Base-by-base conservation (phyloP, 2,888 invertebrate species). In the Andrena bucephala region DNA sequence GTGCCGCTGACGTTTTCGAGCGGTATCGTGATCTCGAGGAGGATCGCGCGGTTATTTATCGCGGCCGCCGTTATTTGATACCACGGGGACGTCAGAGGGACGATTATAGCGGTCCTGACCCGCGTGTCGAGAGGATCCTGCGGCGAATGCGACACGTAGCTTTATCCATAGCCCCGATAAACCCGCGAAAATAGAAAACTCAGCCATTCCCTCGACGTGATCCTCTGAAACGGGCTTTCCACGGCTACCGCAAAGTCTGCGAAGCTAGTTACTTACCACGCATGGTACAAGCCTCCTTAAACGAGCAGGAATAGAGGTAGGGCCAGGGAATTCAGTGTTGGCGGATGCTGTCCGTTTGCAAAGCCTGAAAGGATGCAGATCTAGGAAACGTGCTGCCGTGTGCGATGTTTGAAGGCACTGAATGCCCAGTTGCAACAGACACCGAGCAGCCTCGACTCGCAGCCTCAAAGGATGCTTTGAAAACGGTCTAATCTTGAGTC, bases 1-100 rank as follows among this genome's bases (percentile, higher is more conserved):
- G 84, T 79, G 84, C 62, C 72, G 60, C 16, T 76, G 84, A 83
- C 79, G 57, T 79, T 83, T 75, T 68, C 83, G 71, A 78, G 68
- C 71, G 27, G 67, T 52, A 66, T 59, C 79, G 50, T 78, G 68
- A 76, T 83, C 84, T 84, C 84, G 16, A 69, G 69, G 27, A 69
- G 75, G 65, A 83, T 83, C 82, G 20, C 36, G 36, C 20, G 42
- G 75, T 79, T 84, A 84, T 84, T 84, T 84, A 83, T 84, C 65
- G 57, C 63, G 8, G 8, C 33, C 5, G 10, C 6, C 52, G 70
- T 68, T 83, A 72, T 65, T 78, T 27, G 65, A 57, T 66, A 68
- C 52, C 65, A 16, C 54, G 65, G 65, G 36, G 63, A 74, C 24
- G 62, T 54, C 83, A 29, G 36, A 42, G 63, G 52, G 48, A 54